Evolutionary conservation across 30 jellyfish, hydroid and myxozoan genomes (phyloP).

Genomic region (Cassiopea andromeda): DNA sequence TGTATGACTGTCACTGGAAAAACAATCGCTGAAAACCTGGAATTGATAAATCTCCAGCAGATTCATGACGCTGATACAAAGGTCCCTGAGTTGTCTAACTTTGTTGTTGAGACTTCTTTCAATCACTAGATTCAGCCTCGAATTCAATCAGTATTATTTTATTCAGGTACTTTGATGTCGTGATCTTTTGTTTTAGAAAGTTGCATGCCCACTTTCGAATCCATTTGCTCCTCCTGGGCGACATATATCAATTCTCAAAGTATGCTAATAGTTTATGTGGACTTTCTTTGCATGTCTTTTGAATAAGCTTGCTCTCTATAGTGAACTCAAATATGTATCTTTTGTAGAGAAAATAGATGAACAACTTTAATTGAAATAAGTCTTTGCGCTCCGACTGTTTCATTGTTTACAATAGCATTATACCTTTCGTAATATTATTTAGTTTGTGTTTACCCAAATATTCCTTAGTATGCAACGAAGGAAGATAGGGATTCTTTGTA

Average conservation of each 20-base stretch:
- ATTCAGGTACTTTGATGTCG: background rate
- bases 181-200: constrained; percentile 11
- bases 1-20: constrained; percentile 81
- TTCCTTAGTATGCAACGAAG: too few species aligned
- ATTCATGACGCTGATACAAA: background rate
- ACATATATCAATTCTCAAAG: constrained; percentile 32
- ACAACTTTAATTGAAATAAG: too few species aligned
- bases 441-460: too few species aligned
- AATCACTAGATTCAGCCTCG: background rate
- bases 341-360: too few species aligned
- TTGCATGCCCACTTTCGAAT: background rate
- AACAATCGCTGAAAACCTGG: constrained; percentile 66
- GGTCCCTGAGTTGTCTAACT: background rate
- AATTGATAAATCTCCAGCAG: background rate
- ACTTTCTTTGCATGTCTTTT: background rate
- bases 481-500: too few species aligned
- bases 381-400: too few species aligned
- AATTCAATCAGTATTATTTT: background rate
- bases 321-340: too few species aligned
- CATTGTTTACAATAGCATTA: too few species aligned
- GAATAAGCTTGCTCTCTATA: too few species aligned
- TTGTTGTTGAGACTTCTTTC: background rate
- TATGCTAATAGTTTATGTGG: background rate
- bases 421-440: too few species aligned
- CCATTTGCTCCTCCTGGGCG: constrained; percentile 60